phyloP scores from a whole-genome alignment of 2,113 vertebrate species.

The Varanus salvator region DNA sequence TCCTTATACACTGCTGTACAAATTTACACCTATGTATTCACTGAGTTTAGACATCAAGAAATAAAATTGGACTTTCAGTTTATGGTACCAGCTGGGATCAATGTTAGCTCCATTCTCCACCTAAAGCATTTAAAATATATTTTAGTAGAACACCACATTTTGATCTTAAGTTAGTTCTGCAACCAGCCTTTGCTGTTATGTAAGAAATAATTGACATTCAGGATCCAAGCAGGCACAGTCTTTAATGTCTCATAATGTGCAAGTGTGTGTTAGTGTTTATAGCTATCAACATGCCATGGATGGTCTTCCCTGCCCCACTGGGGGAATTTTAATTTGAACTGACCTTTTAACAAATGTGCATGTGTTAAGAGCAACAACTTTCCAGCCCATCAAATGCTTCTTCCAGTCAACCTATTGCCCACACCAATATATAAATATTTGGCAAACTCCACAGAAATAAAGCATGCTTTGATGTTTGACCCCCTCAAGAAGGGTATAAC shows the following conservation, averaged over 20 bases:
- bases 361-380: neutral
- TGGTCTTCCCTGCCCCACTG: neutral
- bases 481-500: neutral
- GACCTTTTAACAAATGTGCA: neutral
- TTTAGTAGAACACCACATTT: neutral
- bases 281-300: neutral
- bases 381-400: neutral
- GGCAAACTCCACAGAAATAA: neutral
- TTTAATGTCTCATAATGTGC: neutral
- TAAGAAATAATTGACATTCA: slow-evolving; percentile 4
- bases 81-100: neutral
- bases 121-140: neutral
- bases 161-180: neutral
- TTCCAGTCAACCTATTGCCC: neutral
- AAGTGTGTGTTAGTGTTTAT: neutral
- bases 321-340: neutral
- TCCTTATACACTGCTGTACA: slow-evolving; percentile 51
- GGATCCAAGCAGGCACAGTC: neutral
- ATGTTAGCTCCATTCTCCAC: slow-evolving; percentile 29
- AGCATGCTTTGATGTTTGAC: neutral
- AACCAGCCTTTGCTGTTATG: slow-evolving; percentile 42
- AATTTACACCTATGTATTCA: slow-evolving; percentile 48
- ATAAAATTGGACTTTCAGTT: slow-evolving; percentile 14
- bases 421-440: neutral
- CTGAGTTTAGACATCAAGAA: slow-evolving; percentile 23